Evolutionary conservation across 2,888 invertebrate species (phyloP), one percentile per base, ranked within the genome.

Genomic region (Ditylenchus weischeri): DNA sequence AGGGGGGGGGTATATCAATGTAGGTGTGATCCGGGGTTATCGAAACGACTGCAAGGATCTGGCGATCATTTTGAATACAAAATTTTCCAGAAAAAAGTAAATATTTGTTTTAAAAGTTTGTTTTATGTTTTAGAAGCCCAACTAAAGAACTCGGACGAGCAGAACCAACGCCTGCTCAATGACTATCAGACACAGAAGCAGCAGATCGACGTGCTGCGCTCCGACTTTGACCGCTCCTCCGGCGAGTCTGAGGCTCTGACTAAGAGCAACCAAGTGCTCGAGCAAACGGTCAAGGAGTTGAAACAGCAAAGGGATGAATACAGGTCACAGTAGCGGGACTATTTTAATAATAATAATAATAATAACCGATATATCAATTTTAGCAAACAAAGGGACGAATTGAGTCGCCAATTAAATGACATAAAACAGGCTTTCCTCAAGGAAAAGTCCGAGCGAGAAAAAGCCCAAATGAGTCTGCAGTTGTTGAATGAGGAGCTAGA

Each of bases 281-380:
- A 81, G 59, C 81, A 81, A 66, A 77, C 75, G 36, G 68, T 78
- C 43, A 79, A 78, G 63, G 79, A 79, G 66, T 70, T 81, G 71
- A 81, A 81, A 69, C 57, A 64, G 19, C 81, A 81, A 65, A 71
- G 81, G 50, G 80, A 81, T 65, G 81, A 81, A 64, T 76, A 75
- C 69, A 75, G 74, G 77, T 76, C 57, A 68, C 70, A 6, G 43
- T 47, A 19, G 7, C 49, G 15, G n/a, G 54, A 10, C 13, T 13
- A 15, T 59, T 58, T 13, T 60, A 15, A 21, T 54, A 50, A 13
- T 47, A 35, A 21, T 5, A 5, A 58, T 8, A 58, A 59, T 29
- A 19, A 19, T 19, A 57, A 57, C 58, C 23, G 18, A 19, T 2
- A 21, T 50, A 18, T 4, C n/a, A 68, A n/a, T 36, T 73, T 69